phyloP scores from a whole-genome alignment of 92 coral and sea anemone genomes.

The Pocillopora meandrina region DNA sequence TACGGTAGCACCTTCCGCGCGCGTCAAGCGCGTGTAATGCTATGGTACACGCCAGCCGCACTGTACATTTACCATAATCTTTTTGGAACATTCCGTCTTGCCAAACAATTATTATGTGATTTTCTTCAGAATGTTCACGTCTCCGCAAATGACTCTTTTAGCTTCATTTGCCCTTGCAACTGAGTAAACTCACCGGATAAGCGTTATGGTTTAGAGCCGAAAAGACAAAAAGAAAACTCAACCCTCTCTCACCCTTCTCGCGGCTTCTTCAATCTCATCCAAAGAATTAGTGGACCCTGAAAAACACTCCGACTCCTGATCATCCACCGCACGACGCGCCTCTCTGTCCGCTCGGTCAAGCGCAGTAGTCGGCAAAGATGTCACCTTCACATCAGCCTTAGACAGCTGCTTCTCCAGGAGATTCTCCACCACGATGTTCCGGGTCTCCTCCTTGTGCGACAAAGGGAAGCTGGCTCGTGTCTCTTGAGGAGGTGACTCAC shows the following conservation, averaged over 20 bases:
- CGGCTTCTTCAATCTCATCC: constrained; percentile 84
- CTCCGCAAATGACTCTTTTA: no score
- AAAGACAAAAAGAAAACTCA: no score
- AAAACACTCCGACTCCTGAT: constrained; percentile 55
- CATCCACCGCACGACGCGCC: constrained; percentile 33
- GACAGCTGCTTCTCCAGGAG: constrained; percentile 82
- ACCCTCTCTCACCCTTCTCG: constrained; percentile 75
- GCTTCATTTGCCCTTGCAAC: no score
- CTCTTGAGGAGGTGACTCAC: constrained; percentile 48
- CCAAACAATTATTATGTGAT: no score
- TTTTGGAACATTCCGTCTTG: no score
- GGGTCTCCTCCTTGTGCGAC: constrained; percentile 73
- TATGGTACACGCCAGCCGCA: no score
- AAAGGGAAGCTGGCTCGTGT: constrained; percentile 82
- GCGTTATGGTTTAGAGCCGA: no score
- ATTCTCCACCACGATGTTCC: constrained; percentile 79
- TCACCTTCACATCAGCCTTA: constrained; percentile 69
- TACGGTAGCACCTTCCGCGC: no score
- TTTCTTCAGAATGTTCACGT: no score
- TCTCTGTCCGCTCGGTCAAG: constrained; percentile 66
- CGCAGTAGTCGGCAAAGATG: constrained; percentile 78
- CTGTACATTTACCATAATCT: no score
- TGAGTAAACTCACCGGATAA: no score
- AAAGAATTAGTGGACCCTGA: constrained; percentile 82
- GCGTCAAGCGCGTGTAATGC: no score